Evolutionary conservation across 2,797 vertebrate species (phyloP).

Genomic region (Bothrops alternatus): DNA sequence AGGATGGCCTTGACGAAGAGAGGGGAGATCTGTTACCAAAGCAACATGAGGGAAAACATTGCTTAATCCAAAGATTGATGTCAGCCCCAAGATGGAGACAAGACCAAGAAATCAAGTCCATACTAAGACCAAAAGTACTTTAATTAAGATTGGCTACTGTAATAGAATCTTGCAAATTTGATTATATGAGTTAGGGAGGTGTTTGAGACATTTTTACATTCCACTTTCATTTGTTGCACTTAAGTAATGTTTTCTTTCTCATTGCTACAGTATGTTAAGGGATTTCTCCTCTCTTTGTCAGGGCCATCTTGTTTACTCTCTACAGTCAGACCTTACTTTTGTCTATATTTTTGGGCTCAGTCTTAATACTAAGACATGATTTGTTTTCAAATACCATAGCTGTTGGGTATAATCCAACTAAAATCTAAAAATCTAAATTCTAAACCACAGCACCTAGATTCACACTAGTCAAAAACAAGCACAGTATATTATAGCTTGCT

Average conservation of each 20-base stretch:
- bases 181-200: background rate
- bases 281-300: background rate
- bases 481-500: background rate
- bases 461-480: background rate
- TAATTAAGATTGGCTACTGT: background rate
- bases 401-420: background rate
- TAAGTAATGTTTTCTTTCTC: background rate
- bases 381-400: background rate
- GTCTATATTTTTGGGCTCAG: background rate
- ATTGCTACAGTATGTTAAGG: background rate
- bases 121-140: background rate
- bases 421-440: background rate
- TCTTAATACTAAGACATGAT: background rate
- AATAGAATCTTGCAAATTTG: background rate
- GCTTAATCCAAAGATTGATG: background rate
- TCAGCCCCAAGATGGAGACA: background rate
- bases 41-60: background rate
- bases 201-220: background rate
- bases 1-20: background rate
- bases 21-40: background rate
- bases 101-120: background rate
- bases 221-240: background rate
- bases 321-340: background rate
- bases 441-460: background rate
- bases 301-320: background rate